Evolutionary conservation across 2,797 vertebrate species (phyloP), one percentile per base, ranked within the genome.

Genomic region (Acanthurus lineatus): DNA sequence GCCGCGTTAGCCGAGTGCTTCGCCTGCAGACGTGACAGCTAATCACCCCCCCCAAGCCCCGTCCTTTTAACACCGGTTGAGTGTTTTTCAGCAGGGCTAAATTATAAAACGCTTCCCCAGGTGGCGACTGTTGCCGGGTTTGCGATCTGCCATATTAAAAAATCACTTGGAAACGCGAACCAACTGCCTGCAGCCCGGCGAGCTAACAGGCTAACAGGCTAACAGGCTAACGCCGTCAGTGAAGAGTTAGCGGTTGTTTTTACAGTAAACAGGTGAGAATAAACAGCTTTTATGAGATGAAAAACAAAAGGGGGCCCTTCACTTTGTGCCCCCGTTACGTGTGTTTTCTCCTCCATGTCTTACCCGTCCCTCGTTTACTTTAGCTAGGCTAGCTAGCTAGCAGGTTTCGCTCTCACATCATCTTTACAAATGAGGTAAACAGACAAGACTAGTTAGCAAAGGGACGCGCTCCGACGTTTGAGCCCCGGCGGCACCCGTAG

Each of bases 361-460:
- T 49, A 72, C 54, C 57, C 54, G 53, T 15, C 69, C 86, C 81
- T 78, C 66, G 15, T 72, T 72, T 49, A 60, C 69, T 68, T 54
- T 52, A 76, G 89, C 91, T 86, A 83, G 86, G 82, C 84, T 85
- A 79, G 89, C 91, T 87, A 89, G 88, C 88, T 81, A 72, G 52
- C 78, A n/a, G 60, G 69, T 42, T 73, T 64, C 78, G 62, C 58
- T 73, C 73, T 90, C 89, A 87, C 89, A 79, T 83, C 89, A 86
- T 86, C 82, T 1, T 74, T 22, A 19, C 59, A 38, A 75, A 53
- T 64, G 86, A 87, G 52, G 86, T 82, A 89, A 92, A 86, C 81
- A 88, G 52, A 54, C 11, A 51, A 45, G 12, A 6, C 14, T 5
- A 17, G 47, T 15, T 48, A 2, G 32, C 1, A 14, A 16, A 28